Evolutionary conservation across 2,113 vertebrate species (phyloP).

Genomic region (Gadus macrocephalus): DNA sequence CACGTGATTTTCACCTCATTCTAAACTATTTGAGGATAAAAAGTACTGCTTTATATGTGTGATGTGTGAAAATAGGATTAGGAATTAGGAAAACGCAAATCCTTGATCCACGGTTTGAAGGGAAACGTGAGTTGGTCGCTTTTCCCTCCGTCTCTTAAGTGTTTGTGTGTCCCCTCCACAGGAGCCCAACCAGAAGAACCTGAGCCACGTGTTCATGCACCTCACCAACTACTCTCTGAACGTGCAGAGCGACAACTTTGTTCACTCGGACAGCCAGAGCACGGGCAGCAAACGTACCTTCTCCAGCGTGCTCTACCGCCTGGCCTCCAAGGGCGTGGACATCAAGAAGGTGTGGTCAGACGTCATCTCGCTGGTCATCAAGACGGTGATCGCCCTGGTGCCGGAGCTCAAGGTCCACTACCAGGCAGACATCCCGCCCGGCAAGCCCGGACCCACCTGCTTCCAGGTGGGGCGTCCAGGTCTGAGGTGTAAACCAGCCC

Average conservation of each 20-base stretch:
- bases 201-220: slow-evolving; percentile 96
- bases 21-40: too few relatives aligned
- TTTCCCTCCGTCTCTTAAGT: too few relatives aligned
- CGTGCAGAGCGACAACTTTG: slow-evolving; percentile 88
- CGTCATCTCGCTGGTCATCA: slow-evolving; percentile 94
- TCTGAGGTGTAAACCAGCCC: not conserved
- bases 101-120: too few relatives aligned
- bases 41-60: too few relatives aligned
- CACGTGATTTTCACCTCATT: too few relatives aligned
- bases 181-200: slow-evolving; percentile 88
- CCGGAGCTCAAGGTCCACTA: slow-evolving; percentile 94
- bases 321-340: slow-evolving; percentile 87
- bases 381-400: slow-evolving; percentile 89
- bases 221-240: slow-evolving; percentile 97
- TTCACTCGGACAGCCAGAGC: slow-evolving; percentile 87
- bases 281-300: slow-evolving; percentile 96
- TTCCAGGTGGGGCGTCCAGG: slow-evolving; percentile 81
- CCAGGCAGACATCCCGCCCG: slow-evolving; percentile 89
- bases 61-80: too few relatives aligned
- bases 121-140: too few relatives aligned
- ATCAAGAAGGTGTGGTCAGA: slow-evolving; percentile 96
- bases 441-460: slow-evolving; percentile 92
- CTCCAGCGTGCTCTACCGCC: slow-evolving; percentile 85
- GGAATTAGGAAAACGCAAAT: too few relatives aligned
- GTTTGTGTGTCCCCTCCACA: slow-evolving; percentile 10